Evolutionary conservation across 2,888 invertebrate species (phyloP).

Genomic region (Lobophora halterata): DNA sequence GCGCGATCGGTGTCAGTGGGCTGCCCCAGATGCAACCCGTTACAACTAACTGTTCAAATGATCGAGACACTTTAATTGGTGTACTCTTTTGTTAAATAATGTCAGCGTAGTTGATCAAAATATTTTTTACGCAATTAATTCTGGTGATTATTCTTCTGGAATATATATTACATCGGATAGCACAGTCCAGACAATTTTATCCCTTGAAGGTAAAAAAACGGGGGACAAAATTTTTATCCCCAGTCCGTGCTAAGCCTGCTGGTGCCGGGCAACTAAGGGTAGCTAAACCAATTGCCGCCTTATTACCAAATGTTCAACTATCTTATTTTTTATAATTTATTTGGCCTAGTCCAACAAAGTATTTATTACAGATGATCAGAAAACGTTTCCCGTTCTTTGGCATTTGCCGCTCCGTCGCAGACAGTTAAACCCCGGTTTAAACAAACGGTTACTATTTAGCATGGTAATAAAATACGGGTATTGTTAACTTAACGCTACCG

Average conservation of each 20-base stretch:
- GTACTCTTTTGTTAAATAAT: slow-evolving; percentile 52
- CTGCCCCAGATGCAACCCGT: slow-evolving; percentile 70
- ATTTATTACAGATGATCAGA: slow-evolving; percentile 39
- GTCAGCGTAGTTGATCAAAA: slow-evolving; percentile 37
- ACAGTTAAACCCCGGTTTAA: slow-evolving; percentile 62
- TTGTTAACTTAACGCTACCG: slow-evolving; percentile 36
- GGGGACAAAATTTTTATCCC: no score
- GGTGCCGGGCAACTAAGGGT: no score
- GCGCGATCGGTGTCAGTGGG: slow-evolving; percentile 73
- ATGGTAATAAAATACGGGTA: slow-evolving; percentile 35
- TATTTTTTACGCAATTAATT: slow-evolving; percentile 20
- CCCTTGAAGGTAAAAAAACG: no score
- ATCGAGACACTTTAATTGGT: slow-evolving; percentile 59
- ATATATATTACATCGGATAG: no score
- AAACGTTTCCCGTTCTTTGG: slow-evolving; percentile 49
- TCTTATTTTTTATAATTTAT: no score
- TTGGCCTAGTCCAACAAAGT: slow-evolving; percentile 3
- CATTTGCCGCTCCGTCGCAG: slow-evolving; percentile 54
- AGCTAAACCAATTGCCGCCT: no score
- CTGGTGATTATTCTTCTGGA: no score
- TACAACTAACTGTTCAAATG: slow-evolving; percentile 74
- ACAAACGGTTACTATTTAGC: slow-evolving; percentile 45
- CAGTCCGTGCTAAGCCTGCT: no score
- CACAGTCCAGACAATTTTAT: no score
- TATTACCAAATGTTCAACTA: no score